Percentiles rank a stretch among this genome's conserved stretches.
phyloP scores from a whole-genome alignment of 2,797 vertebrate species.

The Rhadinocentrus ornatus region DNA sequence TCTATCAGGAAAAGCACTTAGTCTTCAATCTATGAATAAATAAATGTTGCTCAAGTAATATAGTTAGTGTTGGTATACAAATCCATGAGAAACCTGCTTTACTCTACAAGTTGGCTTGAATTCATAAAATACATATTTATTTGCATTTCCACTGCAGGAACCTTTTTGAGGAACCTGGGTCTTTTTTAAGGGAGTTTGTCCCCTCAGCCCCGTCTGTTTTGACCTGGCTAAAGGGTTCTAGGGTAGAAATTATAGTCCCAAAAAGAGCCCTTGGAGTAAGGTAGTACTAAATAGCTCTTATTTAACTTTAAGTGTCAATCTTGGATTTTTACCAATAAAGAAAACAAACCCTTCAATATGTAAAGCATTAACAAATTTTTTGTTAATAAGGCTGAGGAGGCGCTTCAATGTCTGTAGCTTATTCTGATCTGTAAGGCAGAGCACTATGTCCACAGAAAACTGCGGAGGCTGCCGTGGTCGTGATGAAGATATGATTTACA shows the following conservation, averaged over 20 bases:
- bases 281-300: neutral
- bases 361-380: too few relatives aligned
- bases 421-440: neutral
- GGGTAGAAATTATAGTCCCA: neutral
- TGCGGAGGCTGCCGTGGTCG: neutral
- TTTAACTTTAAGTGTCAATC: neutral
- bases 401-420: neutral
- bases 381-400: neutral
- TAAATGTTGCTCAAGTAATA: neutral
- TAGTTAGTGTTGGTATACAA: neutral
- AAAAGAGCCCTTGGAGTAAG: neutral
- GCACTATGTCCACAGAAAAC: neutral
- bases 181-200: too few relatives aligned
- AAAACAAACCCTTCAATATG: neutral
- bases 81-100: neutral
- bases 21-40: neutral
- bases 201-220: neutral
- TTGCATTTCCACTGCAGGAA: neutral
- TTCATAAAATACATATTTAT: neutral
- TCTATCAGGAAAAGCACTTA: conserved; percentile 36
- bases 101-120: neutral
- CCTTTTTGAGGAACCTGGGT: neutral
- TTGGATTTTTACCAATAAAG: neutral
- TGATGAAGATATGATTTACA: neutral
- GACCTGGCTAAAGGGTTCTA: neutral